Evolutionary conservation across 2,797 vertebrate species (phyloP).

Genomic region (Tarsius wallacei): DNA sequence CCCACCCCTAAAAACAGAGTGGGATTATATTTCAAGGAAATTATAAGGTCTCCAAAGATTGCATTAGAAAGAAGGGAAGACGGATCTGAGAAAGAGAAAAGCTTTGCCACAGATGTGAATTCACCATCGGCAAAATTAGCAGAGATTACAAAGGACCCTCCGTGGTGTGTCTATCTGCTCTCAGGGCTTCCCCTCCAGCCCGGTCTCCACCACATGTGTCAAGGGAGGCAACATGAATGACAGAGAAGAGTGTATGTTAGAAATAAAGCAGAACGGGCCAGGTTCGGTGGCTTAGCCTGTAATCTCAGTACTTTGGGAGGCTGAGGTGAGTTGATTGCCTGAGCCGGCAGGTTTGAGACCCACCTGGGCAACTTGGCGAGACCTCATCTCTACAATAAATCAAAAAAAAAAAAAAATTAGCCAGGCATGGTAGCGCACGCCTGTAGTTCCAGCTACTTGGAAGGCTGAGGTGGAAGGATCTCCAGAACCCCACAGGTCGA

Average conservation of each 20-base stretch:
- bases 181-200: neutral
- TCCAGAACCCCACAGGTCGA: neutral
- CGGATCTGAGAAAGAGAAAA: neutral
- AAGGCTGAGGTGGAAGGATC: neutral
- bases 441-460: neutral
- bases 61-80: neutral
- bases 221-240: neutral
- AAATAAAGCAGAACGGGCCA: neutral
- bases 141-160: neutral
- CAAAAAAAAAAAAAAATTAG: neutral
- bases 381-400: neutral
- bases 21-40: neutral
- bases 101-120: neutral
- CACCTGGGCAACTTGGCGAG: neutral
- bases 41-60: neutral
- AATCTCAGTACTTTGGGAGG: neutral
- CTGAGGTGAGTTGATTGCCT: neutral
- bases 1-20: neutral
- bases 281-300: neutral
- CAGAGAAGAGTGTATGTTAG: neutral
- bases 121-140: neutral
- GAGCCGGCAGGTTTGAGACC: neutral
- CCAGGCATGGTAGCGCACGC: fast-evolving
- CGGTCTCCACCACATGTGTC: neutral
- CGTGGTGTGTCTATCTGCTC: fast-evolving